Evolutionary conservation across 2,113 vertebrate species (phyloP), one percentile per base, ranked within the genome.

Genomic region (Eurypyga helias): DNA sequence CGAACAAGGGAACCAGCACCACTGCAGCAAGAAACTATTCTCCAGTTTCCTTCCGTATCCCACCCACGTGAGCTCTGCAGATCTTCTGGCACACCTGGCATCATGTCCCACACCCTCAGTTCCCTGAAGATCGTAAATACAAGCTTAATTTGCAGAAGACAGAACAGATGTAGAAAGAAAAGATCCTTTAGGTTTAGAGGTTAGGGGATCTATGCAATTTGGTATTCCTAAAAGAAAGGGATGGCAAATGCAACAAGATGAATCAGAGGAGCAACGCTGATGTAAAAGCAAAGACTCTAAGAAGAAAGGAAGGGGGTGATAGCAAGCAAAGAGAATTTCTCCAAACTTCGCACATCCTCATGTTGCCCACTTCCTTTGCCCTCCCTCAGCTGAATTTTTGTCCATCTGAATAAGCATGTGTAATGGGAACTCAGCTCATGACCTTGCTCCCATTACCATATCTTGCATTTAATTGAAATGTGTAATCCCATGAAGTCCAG

Each of bases 341-440:
- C n/a, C 49, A 61, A 43, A 72, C 38, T 91, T 73, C 76, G 81
- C 58, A 73, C 36, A 80, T 57, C 61, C 67, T 65, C 18, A 65
- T 12, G 18, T 55, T 90, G 62, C 28, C 66, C 75, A 76, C 62
- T 85, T 91, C 66, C 91, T 89, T 26, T 96, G 76, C 12, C 1
- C 36, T 76, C 31, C 81, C 64, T 84, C 84, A 51, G 79, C 0
- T 72, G 34, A 75, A 79, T 65, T 76, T 78, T 18, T 65, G 70
- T 94, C 60, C 6, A 1, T 79, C 83, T 89, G 76, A 89, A 87
- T 89, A 94, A 96, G 61, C 72, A 76, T 21, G 26, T 91, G 83
- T 83, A 96, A 90, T 89, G 69, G 91, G 87, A 91, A 96, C 83
- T 82, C 70, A 76, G 81, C 52, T 91, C 52, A 64, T 57, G 84